Evolutionary conservation across 1,140 invertebrate genomes (phyloP).

Genomic region (Oppia nitens): DNA sequence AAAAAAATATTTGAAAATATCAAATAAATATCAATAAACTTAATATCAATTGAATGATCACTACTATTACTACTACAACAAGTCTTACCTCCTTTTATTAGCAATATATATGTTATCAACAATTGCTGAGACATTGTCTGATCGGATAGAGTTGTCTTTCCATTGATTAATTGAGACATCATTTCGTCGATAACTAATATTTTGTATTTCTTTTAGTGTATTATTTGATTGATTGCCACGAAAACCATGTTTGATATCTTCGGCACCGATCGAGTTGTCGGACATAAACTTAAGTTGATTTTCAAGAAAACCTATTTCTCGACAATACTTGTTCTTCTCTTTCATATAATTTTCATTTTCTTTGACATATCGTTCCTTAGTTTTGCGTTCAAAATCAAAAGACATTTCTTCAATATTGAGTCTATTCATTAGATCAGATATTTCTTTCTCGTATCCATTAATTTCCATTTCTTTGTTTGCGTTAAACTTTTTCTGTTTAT

Average conservation of each 20-base stretch:
- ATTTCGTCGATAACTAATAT: neutral
- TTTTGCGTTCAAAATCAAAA: slow-evolving; percentile 6
- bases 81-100: too few relatives aligned
- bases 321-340: neutral
- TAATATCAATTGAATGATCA: too few relatives aligned
- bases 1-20: too few relatives aligned
- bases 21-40: too few relatives aligned
- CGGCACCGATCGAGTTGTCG: neutral
- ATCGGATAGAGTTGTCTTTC: too few relatives aligned
- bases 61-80: too few relatives aligned
- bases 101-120: too few relatives aligned
- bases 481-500: too few relatives aligned
- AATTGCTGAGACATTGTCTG: too few relatives aligned
- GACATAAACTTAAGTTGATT: slow-evolving; percentile 39
- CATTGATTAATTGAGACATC: too few relatives aligned
- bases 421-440: neutral
- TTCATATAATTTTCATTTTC: slow-evolving; percentile 8
- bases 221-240: neutral
- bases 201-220: neutral
- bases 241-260: neutral
- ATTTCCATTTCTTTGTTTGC: neutral
- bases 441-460: neutral
- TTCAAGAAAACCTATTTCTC: neutral
- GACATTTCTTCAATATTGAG: neutral
- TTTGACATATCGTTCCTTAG: slow-evolving; percentile 7